phyloP scores from a whole-genome alignment of 1,140 invertebrate genomes.

The Aphelenchoides avenae region DNA sequence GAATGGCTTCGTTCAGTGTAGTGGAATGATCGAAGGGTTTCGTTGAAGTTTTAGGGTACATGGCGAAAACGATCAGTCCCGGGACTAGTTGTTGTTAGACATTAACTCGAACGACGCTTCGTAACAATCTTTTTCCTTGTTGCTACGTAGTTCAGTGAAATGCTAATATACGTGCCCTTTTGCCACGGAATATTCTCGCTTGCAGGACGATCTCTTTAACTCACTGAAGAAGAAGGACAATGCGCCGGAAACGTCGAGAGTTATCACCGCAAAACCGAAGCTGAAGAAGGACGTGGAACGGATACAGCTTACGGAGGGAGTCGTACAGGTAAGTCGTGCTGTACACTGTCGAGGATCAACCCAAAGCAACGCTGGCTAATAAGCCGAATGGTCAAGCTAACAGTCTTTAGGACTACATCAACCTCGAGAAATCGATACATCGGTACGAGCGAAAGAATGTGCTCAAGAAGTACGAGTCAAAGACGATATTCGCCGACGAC shows the following conservation, averaged over 20 bases:
- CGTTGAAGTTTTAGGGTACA: too few relatives aligned
- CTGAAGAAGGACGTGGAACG: conserved; percentile 29
- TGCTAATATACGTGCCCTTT: too few relatives aligned
- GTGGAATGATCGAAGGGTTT: too few relatives aligned
- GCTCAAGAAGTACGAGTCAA: conserved; percentile 53
- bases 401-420: conserved; percentile 45
- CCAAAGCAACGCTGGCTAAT: conserved; percentile 1
- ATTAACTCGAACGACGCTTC: too few relatives aligned
- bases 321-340: conserved; percentile 37
- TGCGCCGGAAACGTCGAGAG: not conserved
- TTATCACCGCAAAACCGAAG: conserved; percentile 2
- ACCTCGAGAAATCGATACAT: conserved; percentile 50
- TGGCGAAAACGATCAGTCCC: too few relatives aligned
- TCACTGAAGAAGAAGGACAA: not conserved
- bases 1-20: too few relatives aligned
- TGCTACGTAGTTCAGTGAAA: not conserved
- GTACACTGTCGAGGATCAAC: too few relatives aligned
- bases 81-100: too few relatives aligned
- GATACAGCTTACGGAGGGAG: conserved; percentile 50
- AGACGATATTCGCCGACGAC: conserved; percentile 55
- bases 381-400: not conserved
- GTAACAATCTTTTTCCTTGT: not conserved
- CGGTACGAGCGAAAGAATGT: conserved; percentile 49
- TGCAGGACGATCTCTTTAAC: not conserved
- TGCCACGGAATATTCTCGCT: too few relatives aligned